Evolutionary conservation across 2,888 invertebrate genomes (phyloP).

Genomic region (Drosophila lutescens): DNA sequence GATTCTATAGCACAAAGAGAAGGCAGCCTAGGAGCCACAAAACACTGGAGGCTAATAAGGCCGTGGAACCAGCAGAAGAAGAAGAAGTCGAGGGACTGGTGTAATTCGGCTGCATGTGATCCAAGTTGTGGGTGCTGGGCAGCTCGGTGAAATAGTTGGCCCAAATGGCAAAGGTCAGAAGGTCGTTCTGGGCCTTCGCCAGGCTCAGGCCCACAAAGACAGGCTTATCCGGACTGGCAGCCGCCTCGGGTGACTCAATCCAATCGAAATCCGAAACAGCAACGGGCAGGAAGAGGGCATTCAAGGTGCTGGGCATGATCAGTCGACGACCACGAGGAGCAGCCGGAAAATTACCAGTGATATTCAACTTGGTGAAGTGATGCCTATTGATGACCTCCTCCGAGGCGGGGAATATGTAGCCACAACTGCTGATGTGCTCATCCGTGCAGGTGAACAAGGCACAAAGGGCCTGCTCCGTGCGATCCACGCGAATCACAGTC

Average conservation of each 20-base stretch:
- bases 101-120: conserved; percentile 55
- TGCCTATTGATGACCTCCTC: conserved; percentile 59
- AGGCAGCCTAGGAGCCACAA: neutral
- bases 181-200: conserved; percentile 63
- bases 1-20: neutral
- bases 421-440: conserved; percentile 83
- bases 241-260: conserved; percentile 43
- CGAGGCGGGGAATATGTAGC: conserved; percentile 69
- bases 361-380: conserved; percentile 71
- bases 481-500: conserved; percentile 81
- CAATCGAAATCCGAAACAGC: conserved; percentile 63
- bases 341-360: conserved; percentile 70
- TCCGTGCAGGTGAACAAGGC: conserved; percentile 85
- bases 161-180: conserved; percentile 83
- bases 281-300: conserved; percentile 73
- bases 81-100: neutral
- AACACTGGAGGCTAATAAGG: neutral
- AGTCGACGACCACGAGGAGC: conserved; percentile 66
- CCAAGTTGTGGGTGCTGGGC: conserved; percentile 63
- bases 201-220: conserved; percentile 54
- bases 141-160: conserved; percentile 72
- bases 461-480: conserved; percentile 85
- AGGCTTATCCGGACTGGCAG: conserved; percentile 5
- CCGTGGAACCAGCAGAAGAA: neutral
- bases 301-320: conserved; percentile 79